Percentiles rank a stretch among this genome's conserved stretches.
Evolutionary conservation across 2,797 vertebrate genomes (phyloP).

Genomic region (Microctenopoma lineatum): DNA sequence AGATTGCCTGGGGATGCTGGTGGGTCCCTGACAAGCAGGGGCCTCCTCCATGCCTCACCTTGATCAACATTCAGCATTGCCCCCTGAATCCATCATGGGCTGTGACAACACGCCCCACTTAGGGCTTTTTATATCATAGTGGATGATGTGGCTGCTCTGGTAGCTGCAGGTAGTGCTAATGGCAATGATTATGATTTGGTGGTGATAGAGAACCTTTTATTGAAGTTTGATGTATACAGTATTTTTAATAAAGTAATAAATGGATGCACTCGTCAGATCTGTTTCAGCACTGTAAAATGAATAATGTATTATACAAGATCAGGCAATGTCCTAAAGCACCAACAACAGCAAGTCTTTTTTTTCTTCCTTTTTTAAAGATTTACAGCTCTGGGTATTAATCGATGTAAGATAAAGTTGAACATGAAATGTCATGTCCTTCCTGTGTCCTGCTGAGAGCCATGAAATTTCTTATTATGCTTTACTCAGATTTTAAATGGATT

Average conservation of each 20-base stretch:
- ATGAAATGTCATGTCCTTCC: conserved; percentile 41
- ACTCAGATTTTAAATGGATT: conserved; percentile 30
- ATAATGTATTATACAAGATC: conserved; percentile 52
- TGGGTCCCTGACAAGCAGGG: conserved; percentile 78
- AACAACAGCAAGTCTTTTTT: conserved; percentile 7
- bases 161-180: conserved; percentile 35
- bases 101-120: conserved; percentile 74
- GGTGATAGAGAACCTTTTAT: conserved; percentile 51
- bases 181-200: conserved; percentile 69
- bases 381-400: conserved; percentile 39
- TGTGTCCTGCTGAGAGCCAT: conserved; percentile 31
- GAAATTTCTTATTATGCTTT: conserved; percentile 19
- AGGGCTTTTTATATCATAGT: conserved; percentile 70
- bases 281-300: conserved; percentile 49
- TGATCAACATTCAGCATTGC: conserved; percentile 83
- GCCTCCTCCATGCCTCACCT: conserved; percentile 80
- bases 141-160: conserved; percentile 60
- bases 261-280: conserved; percentile 51
- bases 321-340: conserved; percentile 40
- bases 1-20: conserved; percentile 83
- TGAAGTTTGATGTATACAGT: conserved; percentile 60
- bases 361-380: conserved; percentile 28
- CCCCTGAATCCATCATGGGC: conserved; percentile 76
- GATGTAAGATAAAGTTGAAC: conserved; percentile 15
- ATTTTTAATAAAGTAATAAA: conserved; percentile 72